Conservation (phyloP, 2,888 invertebrate species). For the Azorinus chamasolen region DNA sequence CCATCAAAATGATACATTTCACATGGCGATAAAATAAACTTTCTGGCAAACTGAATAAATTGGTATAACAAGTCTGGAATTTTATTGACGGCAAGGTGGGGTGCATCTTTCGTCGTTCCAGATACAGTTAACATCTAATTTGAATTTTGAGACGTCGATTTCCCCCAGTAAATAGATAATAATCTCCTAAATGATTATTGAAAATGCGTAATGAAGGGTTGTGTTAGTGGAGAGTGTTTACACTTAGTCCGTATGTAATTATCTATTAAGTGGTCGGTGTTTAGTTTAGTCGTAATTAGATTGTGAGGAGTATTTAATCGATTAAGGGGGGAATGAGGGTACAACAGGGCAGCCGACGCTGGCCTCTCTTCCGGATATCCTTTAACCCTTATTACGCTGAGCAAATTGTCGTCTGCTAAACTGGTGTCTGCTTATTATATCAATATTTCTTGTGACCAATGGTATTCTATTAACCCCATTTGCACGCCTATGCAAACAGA, state of each 20-base stretch:
- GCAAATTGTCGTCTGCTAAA: too few relatives aligned
- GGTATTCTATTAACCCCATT: too few relatives aligned
- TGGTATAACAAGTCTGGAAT: conserved; percentile 53
- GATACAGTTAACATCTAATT: conserved; percentile 52
- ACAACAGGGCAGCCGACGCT: too few relatives aligned
- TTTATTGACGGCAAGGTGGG: conserved; percentile 60
- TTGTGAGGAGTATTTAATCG: conserved; percentile 54
- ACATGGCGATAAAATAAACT: conserved; percentile 66
- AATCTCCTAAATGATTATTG: conserved; percentile 55
- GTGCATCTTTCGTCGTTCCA: conserved; percentile 38
- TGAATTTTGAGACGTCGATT: conserved; percentile 54
- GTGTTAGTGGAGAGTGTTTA: conserved; percentile 53
- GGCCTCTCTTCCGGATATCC: too few relatives aligned
- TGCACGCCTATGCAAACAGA: too few relatives aligned
- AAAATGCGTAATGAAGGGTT: conserved; percentile 61
- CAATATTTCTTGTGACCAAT: too few relatives aligned
- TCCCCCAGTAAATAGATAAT: conserved; percentile 59
- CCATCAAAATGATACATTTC: conserved; percentile 60
- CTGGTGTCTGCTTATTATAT: too few relatives aligned
- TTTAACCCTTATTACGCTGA: too few relatives aligned
- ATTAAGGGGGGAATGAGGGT: conserved; percentile 23
- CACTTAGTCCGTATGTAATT: conserved; percentile 53
- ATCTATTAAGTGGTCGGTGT: conserved; percentile 64
- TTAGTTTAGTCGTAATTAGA: conserved; percentile 61
- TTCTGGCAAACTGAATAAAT: conserved; percentile 50